These are phyloP conservation scores for Dendrophyllia cribrosa DNA, from an alignment of 64 coral and sea anemone genomes.

Conservation along the genomic window DNA sequence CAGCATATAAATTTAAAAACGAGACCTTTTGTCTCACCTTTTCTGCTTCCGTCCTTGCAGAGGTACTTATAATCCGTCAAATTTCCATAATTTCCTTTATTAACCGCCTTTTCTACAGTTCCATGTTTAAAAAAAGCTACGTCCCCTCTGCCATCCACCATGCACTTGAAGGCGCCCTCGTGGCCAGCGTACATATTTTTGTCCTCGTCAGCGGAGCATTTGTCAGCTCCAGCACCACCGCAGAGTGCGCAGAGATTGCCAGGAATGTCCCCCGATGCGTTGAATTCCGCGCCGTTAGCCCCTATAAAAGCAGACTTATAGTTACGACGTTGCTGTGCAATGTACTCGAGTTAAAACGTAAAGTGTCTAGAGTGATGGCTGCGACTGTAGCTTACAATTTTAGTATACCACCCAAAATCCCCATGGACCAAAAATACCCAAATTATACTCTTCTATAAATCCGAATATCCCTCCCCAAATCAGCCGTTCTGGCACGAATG, in stretches of 20 bases:
- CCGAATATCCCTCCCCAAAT: too few relatives aligned
- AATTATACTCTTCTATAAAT: too few relatives aligned
- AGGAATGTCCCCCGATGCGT: not conserved
- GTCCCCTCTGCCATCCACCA: constrained; percentile 43
- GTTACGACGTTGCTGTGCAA: too few relatives aligned
- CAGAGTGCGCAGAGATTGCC: constrained; percentile 69
- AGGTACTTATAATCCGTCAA: constrained; percentile 73
- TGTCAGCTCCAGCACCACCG: not conserved
- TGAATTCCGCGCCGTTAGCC: not conserved
- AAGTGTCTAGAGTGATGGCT: too few relatives aligned
- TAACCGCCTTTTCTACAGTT: constrained; percentile 40
- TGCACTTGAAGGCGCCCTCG: constrained; percentile 72
- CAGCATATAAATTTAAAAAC: not conserved
- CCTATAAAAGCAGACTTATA: too few relatives aligned
- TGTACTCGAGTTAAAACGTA: too few relatives aligned
- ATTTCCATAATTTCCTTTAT: not conserved
- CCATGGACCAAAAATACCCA: too few relatives aligned
- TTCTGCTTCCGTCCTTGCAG: constrained; percentile 31
- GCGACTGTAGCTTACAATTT: too few relatives aligned
- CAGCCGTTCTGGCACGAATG: too few relatives aligned
- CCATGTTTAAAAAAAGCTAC: constrained; percentile 77
- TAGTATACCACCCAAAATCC: too few relatives aligned
- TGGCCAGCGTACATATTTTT: constrained; percentile 29
- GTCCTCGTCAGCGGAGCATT: not conserved
- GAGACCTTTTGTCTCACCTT: not conserved